These are phyloP conservation scores for Gavialis gangeticus DNA, from an alignment of 2,113 vertebrate species.

Conservation along the genomic window DNA sequence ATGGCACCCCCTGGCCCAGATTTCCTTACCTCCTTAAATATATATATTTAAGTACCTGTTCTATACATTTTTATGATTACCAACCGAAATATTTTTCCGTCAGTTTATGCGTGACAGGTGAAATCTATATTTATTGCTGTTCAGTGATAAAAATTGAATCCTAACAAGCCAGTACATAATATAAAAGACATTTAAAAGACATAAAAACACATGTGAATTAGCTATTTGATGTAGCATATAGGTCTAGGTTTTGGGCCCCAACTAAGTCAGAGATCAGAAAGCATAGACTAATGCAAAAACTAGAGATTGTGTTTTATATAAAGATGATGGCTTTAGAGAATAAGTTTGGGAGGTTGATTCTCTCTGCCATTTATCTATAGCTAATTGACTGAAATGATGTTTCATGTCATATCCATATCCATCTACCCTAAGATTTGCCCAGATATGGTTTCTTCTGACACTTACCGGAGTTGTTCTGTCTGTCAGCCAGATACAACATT, in stretches of 20 bases:
- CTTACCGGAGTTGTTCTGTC: neutral
- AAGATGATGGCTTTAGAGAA: slow-evolving; percentile 15
- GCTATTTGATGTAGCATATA: neutral
- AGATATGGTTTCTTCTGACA: neutral
- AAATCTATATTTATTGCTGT: too few species aligned
- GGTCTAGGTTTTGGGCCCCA: neutral
- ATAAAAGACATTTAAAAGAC: neutral
- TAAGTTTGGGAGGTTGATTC: slow-evolving; percentile 14
- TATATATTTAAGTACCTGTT: too few species aligned
- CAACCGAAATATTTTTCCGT: too few species aligned
- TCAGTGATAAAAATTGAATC: too few species aligned
- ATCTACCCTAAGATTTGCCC: neutral
- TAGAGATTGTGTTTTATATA: neutral
- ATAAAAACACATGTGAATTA: neutral
- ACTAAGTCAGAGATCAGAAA: neutral
- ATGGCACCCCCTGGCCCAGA: too few species aligned
- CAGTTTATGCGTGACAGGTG: too few species aligned
- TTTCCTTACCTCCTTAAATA: too few species aligned
- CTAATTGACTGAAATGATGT: neutral
- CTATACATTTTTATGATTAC: too few species aligned
- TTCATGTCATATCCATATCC: neutral
- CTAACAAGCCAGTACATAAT: neutral
- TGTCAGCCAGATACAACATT: neutral
- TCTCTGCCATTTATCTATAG: neutral
- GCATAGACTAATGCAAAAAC: neutral